Evolutionary conservation across 2,888 invertebrate genomes (phyloP).

Genomic region (Dicycla oo): DNA sequence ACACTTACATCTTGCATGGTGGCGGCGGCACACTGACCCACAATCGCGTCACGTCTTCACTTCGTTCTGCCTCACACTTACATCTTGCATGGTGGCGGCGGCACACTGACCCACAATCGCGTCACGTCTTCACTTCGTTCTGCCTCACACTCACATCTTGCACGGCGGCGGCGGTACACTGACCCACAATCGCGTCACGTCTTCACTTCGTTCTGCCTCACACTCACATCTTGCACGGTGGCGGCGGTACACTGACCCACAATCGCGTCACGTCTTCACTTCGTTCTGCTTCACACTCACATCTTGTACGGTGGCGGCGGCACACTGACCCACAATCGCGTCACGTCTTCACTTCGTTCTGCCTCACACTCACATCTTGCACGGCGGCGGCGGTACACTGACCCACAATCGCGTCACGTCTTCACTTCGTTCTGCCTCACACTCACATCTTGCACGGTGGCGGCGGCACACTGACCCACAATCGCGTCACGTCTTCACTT

Average conservation of each 20-base stretch:
- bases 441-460: not conserved
- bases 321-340: conserved; percentile 19
- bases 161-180: not conserved
- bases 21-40: conserved; percentile 10
- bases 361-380: not conserved
- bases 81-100: not conserved
- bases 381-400: conserved; percentile 1
- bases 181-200: conserved; percentile 21
- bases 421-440: conserved; percentile 19
- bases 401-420: conserved; percentile 21
- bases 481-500: conserved; percentile 33
- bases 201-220: conserved; percentile 21
- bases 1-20: not conserved
- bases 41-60: conserved; percentile 27
- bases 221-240: not conserved
- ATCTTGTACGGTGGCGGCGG: not conserved
- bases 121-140: conserved; percentile 29
- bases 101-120: conserved; percentile 18
- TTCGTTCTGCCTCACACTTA: conserved; percentile 13
- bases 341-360: conserved; percentile 28
- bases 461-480: conserved; percentile 11
- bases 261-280: conserved; percentile 28
- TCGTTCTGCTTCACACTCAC: conserved; percentile 11
- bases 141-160: not conserved
- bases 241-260: conserved; percentile 9